phyloP scores from a whole-genome alignment of 2,113 vertebrate species.

The Cyprichromis sp. region DNA sequence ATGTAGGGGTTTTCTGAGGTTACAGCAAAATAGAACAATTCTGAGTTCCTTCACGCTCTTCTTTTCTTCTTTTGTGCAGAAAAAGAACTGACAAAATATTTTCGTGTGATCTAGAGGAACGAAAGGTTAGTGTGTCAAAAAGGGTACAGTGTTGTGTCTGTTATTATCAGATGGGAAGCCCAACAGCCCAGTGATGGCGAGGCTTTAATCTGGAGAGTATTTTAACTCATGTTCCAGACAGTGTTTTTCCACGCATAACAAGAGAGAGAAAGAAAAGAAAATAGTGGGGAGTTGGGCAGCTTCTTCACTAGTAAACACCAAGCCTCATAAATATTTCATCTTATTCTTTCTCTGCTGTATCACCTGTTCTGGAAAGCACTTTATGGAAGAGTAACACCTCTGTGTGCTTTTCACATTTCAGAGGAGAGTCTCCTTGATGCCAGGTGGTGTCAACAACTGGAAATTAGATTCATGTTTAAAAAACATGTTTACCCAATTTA shows the following conservation, averaged over 20 bases:
- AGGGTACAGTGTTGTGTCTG: background rate
- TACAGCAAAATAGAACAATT: background rate
- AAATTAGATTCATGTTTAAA: conserved; percentile 15
- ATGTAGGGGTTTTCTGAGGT: conserved; percentile 2
- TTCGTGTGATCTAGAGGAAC: background rate
- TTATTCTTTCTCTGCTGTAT: conserved; percentile 42
- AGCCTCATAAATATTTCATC: conserved; percentile 54
- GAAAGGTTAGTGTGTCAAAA: conserved; percentile 2
- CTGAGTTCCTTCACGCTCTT: background rate
- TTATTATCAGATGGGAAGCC: background rate
- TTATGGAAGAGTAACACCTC: conserved; percentile 24
- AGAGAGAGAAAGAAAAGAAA: background rate
- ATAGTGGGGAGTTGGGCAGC: background rate
- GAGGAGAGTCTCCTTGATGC: background rate
- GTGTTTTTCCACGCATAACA: background rate
- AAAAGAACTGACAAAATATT: background rate
- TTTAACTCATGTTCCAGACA: conserved; percentile 9
- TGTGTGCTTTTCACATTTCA: conserved; percentile 20
- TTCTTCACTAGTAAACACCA: conserved; percentile 44
- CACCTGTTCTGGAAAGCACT: conserved; percentile 42
- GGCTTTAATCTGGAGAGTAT: conserved; percentile 3
- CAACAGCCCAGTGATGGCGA: background rate
- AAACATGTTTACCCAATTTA: conserved; percentile 25
- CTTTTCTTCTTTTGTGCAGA: background rate
- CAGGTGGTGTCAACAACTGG: background rate